A percentile compares a stretch with the other conserved stretches of the same genome.
Evolutionary conservation across 2,797 vertebrate genomes (phyloP).

Genomic region (Diglossa cyanea): DNA sequence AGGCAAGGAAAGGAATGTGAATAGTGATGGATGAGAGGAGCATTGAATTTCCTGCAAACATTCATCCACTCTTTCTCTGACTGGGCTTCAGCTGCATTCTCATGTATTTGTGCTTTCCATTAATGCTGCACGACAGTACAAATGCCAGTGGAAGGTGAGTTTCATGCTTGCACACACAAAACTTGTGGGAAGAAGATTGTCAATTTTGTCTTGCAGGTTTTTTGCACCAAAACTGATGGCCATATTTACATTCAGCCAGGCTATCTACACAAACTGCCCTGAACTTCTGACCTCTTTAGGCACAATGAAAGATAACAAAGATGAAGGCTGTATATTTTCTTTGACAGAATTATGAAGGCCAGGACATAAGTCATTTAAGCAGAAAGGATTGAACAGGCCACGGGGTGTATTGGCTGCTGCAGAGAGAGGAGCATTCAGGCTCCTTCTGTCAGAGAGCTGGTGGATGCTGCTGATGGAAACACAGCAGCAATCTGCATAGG

Average conservation of each 20-base stretch:
- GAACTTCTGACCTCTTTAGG: constrained; percentile 69
- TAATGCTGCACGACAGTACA: background rate
- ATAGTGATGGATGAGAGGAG: constrained; percentile 62
- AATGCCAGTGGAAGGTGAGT: constrained; percentile 2
- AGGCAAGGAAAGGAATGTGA: constrained; percentile 52
- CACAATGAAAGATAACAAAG: constrained; percentile 68
- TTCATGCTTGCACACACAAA: constrained; percentile 46
- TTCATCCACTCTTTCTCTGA: constrained; percentile 5
- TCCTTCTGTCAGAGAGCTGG: background rate
- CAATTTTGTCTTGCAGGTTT: constrained; percentile 19
- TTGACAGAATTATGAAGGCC: constrained; percentile 64
- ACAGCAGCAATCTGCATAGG: constrained; percentile 25
- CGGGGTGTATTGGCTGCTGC: background rate
- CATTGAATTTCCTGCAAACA: constrained; percentile 52
- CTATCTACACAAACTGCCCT: constrained; percentile 41
- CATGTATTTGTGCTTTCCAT: constrained; percentile 11
- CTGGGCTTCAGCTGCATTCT: background rate
- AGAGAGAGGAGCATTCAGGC: background rate
- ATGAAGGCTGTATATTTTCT: constrained; percentile 67
- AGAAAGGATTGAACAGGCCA: constrained; percentile 27
- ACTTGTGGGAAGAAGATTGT: constrained; percentile 52
- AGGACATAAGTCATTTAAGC: constrained; percentile 62
- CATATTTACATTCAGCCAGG: constrained; percentile 53
- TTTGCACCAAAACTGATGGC: constrained; percentile 51
- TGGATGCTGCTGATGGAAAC: background rate